Conservation (phyloP, 2,113 vertebrate genomes). For the Psilopsiagon aymara region DNA sequence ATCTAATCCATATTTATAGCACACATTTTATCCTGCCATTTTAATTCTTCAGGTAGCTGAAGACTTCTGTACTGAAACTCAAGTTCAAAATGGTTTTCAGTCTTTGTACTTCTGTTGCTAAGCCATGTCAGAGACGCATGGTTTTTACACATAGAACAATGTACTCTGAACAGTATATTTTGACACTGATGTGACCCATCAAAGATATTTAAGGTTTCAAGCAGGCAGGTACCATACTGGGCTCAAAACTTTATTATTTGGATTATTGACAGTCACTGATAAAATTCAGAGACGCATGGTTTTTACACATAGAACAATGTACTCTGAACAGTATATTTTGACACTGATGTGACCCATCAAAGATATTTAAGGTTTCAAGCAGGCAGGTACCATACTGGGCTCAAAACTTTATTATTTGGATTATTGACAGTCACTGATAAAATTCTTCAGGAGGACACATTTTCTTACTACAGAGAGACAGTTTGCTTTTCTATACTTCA, state of each 20-base stretch:
- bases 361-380: neutral
- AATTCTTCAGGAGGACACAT: neutral
- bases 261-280: too few species aligned
- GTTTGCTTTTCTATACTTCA: neutral
- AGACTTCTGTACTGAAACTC: neutral
- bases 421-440: neutral
- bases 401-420: neutral
- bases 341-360: neutral
- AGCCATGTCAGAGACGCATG: neutral
- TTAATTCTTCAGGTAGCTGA: neutral
- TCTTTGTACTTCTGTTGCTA: neutral
- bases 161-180: neutral
- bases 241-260: too few species aligned
- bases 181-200: neutral
- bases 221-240: neutral
- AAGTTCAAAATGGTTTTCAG: neutral
- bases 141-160: neutral
- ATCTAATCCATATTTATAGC: neutral
- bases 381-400: neutral
- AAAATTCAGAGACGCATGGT: neutral
- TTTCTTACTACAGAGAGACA: neutral
- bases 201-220: neutral
- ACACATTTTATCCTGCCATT: neutral
- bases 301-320: neutral
- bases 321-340: neutral